These are phyloP conservation scores for Nebria brevicollis DNA, from an alignment of 2,888 invertebrate genomes.

Conservation along the genomic window DNA sequence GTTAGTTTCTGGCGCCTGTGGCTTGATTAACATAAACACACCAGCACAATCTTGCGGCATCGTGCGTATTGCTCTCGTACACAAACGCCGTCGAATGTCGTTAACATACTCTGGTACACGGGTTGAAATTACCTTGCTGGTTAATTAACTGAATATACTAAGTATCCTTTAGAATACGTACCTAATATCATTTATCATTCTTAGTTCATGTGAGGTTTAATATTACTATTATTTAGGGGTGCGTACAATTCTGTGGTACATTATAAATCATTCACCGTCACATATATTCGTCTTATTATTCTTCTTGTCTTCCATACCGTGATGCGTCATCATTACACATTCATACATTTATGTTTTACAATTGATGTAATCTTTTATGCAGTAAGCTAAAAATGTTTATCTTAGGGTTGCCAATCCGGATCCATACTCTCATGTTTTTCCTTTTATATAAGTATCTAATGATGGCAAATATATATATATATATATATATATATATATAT, in stretches of 20 bases:
- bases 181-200: neutral
- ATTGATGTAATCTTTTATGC: neutral
- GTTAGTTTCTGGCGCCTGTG: slow-evolving; percentile 23
- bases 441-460: too few relatives aligned
- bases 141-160: neutral
- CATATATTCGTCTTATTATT: neutral
- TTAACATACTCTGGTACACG: neutral
- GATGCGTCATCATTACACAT: neutral
- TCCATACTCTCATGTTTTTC: too few relatives aligned
- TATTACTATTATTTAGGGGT: neutral
- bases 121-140: neutral
- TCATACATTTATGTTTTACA: neutral
- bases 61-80: slow-evolving; percentile 2
- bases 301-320: neutral
- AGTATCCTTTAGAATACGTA: neutral
- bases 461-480: too few relatives aligned
- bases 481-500: too few relatives aligned
- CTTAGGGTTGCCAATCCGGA: too few relatives aligned
- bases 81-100: slow-evolving; percentile 13
- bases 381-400: too few relatives aligned
- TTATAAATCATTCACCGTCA: neutral
- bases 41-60: slow-evolving; percentile 2
- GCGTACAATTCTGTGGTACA: neutral
- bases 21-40: slow-evolving; percentile 38
- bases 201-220: neutral